Base-by-base conservation (phyloP, 2,888 invertebrate genomes). In the Thyatira batis region DNA sequence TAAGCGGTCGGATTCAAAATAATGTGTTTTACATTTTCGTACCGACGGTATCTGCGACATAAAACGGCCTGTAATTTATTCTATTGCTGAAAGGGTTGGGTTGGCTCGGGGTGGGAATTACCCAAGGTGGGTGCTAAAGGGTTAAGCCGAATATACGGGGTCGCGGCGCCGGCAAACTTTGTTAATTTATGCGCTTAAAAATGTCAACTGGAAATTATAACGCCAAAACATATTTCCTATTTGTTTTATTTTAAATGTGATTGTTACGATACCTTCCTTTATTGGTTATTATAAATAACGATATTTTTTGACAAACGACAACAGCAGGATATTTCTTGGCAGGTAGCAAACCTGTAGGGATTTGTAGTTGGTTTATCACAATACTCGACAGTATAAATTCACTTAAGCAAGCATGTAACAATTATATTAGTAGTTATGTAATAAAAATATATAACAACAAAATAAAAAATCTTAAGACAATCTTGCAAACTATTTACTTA, bases 101-200 rank as follows among this genome's bases (percentile, higher is more conserved):
- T 80, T 79, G 82, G 78, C 76, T 75, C 81, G 79, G 89, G 91
- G 91, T 89, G 91, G 91, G 91, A 89, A 90, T 92, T 91, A 90
- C 91, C 90, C 89, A 89, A 91, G 91, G 92, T 92, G 92, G 92
- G 91, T 90, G 92, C 87, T 91, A 92, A 91, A 92, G 92, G 92
- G 92, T 91, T 92, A 91, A 92, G 91, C 91, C 84, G 85, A 87
- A 90, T 89, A 87, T 90, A 90, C 91, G 89, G 88, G 89, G 87
- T 83, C 84, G 85, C 79, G 76, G 69, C 74, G 87, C 82, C 85
- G 87, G 82, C 88, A 85, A 90, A 91, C 89, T 92, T 92, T 85
- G 88, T 88, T 92, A 92, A 92, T 92, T 92, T 92, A 92, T 92
- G 90, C 89, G 91, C 89, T 90, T 91, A 92, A 92, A 92, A 92